phyloP scores from a whole-genome alignment of 1,140 invertebrate species.

The Heliconius himera region DNA sequence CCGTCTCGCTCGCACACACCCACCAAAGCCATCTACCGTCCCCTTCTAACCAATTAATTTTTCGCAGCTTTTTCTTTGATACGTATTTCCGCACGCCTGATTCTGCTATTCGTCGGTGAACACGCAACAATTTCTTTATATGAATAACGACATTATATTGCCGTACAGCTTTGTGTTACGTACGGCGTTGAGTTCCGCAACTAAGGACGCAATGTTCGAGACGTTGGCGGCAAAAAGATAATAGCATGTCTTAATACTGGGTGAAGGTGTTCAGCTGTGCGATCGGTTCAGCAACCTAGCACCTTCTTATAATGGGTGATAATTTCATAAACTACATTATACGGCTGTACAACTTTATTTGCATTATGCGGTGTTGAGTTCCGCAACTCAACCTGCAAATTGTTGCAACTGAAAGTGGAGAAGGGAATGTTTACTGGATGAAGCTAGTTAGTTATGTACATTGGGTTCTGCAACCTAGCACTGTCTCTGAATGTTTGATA shows the following conservation, averaged over 20 bases:
- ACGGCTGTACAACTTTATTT: no score
- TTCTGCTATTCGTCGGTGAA: conserved; percentile 44
- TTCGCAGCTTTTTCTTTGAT: conserved; percentile 53
- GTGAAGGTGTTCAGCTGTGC: no score
- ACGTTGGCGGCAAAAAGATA: background rate
- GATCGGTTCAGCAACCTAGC: no score
- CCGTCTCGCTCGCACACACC: conserved; percentile 32
- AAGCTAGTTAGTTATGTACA: no score
- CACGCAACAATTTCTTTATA: conserved; percentile 42
- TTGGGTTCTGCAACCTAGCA: no score
- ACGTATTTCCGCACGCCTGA: conserved; percentile 46
- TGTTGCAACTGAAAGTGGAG: no score
- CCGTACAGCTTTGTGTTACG: background rate
- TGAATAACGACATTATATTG: conserved; percentile 21
- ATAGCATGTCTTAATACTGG: background rate
- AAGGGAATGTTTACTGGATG: no score
- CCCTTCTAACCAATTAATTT: conserved; percentile 49
- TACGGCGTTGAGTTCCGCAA: background rate
- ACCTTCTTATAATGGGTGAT: no score
- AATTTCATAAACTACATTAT: no score
- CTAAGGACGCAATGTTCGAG: background rate
- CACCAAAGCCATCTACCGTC: conserved; percentile 33
- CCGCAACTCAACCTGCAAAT: no score
- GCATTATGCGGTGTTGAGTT: no score
- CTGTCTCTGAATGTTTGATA: no score